phyloP scores from a whole-genome alignment of 2,888 invertebrate genomes.

The Limnephilus lunatus region DNA sequence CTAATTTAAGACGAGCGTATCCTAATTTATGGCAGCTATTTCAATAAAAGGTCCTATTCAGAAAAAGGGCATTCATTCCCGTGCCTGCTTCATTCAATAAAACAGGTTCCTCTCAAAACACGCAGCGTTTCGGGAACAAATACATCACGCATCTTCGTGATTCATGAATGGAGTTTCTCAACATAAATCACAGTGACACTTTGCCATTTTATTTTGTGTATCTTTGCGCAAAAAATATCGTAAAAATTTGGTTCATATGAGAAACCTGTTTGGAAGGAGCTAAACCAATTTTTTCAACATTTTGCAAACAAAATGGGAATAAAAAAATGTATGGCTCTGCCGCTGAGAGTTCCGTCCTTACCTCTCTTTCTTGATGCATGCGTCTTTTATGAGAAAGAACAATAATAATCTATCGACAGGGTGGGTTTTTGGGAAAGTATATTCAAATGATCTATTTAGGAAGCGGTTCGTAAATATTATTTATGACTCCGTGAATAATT shows the following conservation, averaged over 20 bases:
- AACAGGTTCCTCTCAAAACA: constrained; percentile 61
- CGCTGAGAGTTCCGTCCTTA: background rate
- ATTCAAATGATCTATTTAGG: background rate
- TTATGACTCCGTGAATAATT: constrained; percentile 5
- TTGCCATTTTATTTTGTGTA: constrained; percentile 46
- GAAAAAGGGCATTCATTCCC: constrained; percentile 46
- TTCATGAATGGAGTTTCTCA: constrained; percentile 55
- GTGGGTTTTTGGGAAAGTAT: background rate
- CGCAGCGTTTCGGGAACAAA: constrained; percentile 57
- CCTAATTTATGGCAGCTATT: constrained; percentile 61
- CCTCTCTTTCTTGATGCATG: background rate
- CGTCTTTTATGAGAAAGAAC: background rate
- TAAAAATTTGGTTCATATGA: constrained; percentile 26
- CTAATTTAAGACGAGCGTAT: constrained; percentile 61
- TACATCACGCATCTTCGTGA: constrained; percentile 52
- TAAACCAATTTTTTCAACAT: constrained; percentile 12
- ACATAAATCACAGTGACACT: constrained; percentile 61
- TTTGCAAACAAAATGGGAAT: background rate
- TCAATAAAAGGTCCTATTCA: constrained; percentile 53
- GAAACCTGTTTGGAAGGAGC: constrained; percentile 46
- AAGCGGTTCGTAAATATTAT: background rate
- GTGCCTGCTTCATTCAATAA: constrained; percentile 54
- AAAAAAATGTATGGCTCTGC: background rate
- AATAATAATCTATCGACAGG: background rate
- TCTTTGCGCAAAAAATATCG: constrained; percentile 38